phyloP scores from a whole-genome alignment of 2,113 vertebrate species.

The Cinclus cinclus region DNA sequence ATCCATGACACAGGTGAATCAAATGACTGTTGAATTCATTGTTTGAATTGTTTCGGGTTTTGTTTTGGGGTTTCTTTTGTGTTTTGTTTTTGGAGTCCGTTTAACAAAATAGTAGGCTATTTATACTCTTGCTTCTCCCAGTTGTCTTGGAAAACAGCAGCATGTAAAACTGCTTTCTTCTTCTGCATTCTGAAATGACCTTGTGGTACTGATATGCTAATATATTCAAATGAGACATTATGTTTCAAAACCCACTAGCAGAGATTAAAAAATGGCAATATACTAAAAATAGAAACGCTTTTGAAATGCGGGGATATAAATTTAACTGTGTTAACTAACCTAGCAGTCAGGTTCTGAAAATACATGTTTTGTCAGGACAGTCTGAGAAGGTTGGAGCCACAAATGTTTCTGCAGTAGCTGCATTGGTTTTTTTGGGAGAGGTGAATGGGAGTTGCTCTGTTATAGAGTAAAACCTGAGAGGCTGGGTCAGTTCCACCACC shows the following conservation, averaged over 20 bases:
- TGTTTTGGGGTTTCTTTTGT: background rate
- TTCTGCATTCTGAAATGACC: conserved; percentile 38
- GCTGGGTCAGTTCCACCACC: fast-evolving
- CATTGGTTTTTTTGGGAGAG: background rate
- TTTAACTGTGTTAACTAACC: background rate
- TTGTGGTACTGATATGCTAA: conserved; percentile 54
- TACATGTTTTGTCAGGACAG: background rate
- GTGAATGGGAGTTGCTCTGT: background rate
- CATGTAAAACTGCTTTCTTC: conserved; percentile 30
- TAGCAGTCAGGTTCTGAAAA: conserved; percentile 10
- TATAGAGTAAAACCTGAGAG: background rate
- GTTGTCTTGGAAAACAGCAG: conserved; percentile 6
- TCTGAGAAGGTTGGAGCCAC: background rate
- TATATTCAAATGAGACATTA: conserved; percentile 63
- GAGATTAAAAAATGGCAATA: conserved; percentile 41
- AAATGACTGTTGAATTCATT: background rate
- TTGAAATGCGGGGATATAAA: background rate
- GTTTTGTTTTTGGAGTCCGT: background rate
- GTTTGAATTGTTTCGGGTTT: background rate
- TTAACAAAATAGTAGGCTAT: background rate
- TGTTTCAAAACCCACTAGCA: conserved; percentile 42
- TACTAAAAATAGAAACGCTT: conserved; percentile 53
- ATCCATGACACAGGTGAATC: background rate
- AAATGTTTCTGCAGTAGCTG: background rate
- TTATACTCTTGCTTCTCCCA: background rate